Conservation (phyloP, 2,888 invertebrate species). For the Meghimatium bilineatum region DNA sequence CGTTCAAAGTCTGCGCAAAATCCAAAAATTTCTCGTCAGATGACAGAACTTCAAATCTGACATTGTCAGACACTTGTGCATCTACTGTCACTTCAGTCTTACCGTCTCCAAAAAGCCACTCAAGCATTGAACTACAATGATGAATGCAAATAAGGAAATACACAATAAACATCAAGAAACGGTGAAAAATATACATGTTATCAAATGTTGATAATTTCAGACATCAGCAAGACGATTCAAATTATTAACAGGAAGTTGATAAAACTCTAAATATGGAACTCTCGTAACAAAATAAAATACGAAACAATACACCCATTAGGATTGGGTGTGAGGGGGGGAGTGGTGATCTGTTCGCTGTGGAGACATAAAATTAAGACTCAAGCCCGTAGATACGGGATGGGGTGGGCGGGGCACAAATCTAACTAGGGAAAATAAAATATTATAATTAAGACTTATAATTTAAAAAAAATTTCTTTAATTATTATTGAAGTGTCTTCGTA, state of each 20-base stretch:
- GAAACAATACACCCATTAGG: too few relatives aligned
- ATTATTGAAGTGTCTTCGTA: too few relatives aligned
- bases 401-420: too few relatives aligned
- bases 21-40: constrained; percentile 83
- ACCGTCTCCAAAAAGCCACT: constrained; percentile 52
- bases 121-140: constrained; percentile 36
- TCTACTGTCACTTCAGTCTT: not conserved
- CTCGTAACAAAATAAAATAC: not conserved
- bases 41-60: constrained; percentile 79
- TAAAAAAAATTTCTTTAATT: too few relatives aligned
- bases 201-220: too few relatives aligned
- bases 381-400: too few relatives aligned
- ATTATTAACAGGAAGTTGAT: constrained; percentile 4
- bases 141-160: constrained; percentile 1
- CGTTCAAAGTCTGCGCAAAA: constrained; percentile 81
- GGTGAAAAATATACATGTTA: not conserved
- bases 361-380: too few relatives aligned
- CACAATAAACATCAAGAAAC: not conserved
- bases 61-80: not conserved
- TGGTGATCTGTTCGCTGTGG: not conserved
- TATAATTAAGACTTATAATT: too few relatives aligned
- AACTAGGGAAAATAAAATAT: too few relatives aligned
- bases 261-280: not conserved
- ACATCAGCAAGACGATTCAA: not conserved
- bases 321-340: not conserved